Conservation (phyloP, 2,888 invertebrate species). For the Microdon myrmicae region DNA sequence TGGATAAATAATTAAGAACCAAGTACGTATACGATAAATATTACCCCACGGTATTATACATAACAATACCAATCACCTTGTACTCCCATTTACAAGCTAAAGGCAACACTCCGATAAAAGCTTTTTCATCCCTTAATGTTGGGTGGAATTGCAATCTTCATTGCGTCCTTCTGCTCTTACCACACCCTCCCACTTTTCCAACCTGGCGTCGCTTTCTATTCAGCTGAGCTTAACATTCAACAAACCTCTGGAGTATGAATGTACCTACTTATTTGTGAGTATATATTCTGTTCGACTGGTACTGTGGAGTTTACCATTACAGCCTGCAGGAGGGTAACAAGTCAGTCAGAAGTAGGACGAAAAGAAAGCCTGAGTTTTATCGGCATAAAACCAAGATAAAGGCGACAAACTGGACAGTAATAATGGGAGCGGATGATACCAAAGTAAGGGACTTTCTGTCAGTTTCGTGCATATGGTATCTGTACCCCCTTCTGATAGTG, state of each 20-base stretch:
- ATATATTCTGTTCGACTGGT: conserved; percentile 26
- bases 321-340: conserved; percentile 24
- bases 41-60: too few relatives aligned
- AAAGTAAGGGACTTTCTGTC: conserved; percentile 34
- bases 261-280: conserved; percentile 33
- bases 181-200: too few relatives aligned
- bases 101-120: too few relatives aligned
- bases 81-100: too few relatives aligned
- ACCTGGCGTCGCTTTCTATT: too few relatives aligned
- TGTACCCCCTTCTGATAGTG: conserved; percentile 9
- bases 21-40: too few relatives aligned
- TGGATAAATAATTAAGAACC: too few relatives aligned
- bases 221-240: conserved; percentile 17
- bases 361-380: not conserved
- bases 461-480: conserved; percentile 3
- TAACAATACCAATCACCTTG: too few relatives aligned
- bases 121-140: too few relatives aligned
- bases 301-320: conserved; percentile 37
- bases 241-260: conserved; percentile 7
- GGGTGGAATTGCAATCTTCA: too few relatives aligned
- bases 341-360: not conserved
- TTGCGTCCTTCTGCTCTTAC: too few relatives aligned
- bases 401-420: conserved; percentile 43
- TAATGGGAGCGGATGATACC: conserved; percentile 47
- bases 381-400: conserved; percentile 21